Base-by-base conservation (phyloP, 1,140 invertebrate genomes). In the Drusus annulatus region DNA sequence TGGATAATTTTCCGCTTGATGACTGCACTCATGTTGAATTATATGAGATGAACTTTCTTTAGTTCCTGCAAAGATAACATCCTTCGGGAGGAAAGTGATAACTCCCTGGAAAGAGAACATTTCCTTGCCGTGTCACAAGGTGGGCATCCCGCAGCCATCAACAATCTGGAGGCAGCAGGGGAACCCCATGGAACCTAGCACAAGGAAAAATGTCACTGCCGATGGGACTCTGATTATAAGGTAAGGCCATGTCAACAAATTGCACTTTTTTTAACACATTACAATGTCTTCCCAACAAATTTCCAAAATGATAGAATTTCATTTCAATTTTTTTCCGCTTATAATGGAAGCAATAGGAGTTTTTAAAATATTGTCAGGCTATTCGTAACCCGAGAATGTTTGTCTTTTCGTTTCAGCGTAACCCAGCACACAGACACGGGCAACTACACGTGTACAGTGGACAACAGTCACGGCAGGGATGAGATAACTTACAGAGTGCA, bases 381-480 rank as follows among this genome's bases (percentile, higher is more conserved):
- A n/a, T n/a, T n/a, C n/a, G n/a, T n/a, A n/a, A n/a, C n/a, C n/a
- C n/a, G n/a, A n/a, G n/a, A n/a, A n/a, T n/a, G n/a, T n/a, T 45
- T 45, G 10, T 45, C 1, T 45, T 10, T 45, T 45, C 5, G 23
- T 76, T 80, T 0, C 85, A 90, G 89, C 76, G 88, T 89, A 86
- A 91, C 94, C 13, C 95, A 96, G 86, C 91, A 94, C 84, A 92
- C 91, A 21, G 95, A 96, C 86, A 94, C 94, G 85, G 96, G 96
- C n/a, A 97, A 98, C 89, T 98, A 98, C 86, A 94, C 96, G 1
- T 98, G 97, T 86, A 89, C 91, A 21, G 95, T 96, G 3, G 93
- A 95, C 84, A 98, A 98, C 87, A 90, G 91, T 8, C 93, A 97
- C 87, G 96, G 96, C 0, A 92, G 91, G 60, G 97, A 98, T 89